Conservation (phyloP, 2,888 invertebrate species). For the Drosophila prolongata region DNA sequence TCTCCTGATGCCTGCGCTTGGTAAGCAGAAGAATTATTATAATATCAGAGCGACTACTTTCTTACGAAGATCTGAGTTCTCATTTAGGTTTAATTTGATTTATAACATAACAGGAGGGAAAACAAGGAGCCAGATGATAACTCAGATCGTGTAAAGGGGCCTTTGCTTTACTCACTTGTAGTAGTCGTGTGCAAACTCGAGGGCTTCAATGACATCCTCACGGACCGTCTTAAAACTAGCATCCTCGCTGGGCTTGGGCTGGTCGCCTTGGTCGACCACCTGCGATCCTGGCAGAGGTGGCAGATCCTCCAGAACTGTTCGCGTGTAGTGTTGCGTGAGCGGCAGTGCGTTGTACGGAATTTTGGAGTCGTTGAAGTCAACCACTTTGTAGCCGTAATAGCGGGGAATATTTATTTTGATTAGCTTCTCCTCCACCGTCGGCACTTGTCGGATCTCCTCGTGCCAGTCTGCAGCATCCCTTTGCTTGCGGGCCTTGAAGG, state of each 20-base stretch:
- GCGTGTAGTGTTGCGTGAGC: slow-evolving; percentile 90
- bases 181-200: slow-evolving; percentile 74
- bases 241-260: slow-evolving; percentile 30
- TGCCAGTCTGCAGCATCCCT: slow-evolving; percentile 85
- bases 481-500: slow-evolving; percentile 85
- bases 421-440: slow-evolving; percentile 93
- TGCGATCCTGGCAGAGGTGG: slow-evolving; percentile 42
- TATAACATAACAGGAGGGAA: neutral
- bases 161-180: slow-evolving; percentile 60
- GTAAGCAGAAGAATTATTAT: neutral
- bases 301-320: slow-evolving; percentile 88
- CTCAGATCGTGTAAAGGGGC: neutral
- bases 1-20: slow-evolving; percentile 17
- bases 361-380: slow-evolving; percentile 87
- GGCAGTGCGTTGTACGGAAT: slow-evolving; percentile 89
- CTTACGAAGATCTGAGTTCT: neutral
- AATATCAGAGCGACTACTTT: neutral
- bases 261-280: slow-evolving; percentile 5
- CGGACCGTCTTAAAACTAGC: slow-evolving; percentile 59
- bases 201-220: slow-evolving; percentile 76
- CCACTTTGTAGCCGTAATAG: slow-evolving; percentile 91
- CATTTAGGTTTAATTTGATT: neutral
- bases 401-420: slow-evolving; percentile 92
- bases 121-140: neutral
- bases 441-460: slow-evolving; percentile 87